Evolutionary conservation across 2,797 vertebrate genomes (phyloP).

Genomic region (Harpagifer antarcticus): DNA sequence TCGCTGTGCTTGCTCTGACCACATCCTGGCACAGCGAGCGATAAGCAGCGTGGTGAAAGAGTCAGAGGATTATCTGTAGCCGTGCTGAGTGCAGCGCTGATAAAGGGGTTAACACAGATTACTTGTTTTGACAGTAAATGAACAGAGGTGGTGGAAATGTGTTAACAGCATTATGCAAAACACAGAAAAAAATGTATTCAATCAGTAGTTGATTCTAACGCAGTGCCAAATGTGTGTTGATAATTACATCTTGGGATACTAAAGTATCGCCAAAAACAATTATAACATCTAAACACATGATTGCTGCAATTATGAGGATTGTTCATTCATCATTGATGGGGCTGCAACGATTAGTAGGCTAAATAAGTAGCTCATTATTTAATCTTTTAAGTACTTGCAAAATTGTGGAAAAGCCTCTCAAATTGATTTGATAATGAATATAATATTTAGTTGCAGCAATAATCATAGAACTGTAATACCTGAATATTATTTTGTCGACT

Average conservation of each 20-base stretch:
- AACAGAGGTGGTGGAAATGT: conserved; percentile 41
- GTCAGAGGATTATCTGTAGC: conserved; percentile 48
- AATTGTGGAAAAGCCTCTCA: no score
- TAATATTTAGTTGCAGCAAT: no score
- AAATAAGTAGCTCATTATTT: no score
- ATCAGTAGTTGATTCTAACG: conserved; percentile 4
- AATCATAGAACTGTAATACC: not conserved
- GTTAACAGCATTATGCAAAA: conserved; percentile 40
- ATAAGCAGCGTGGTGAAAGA: conserved; percentile 43
- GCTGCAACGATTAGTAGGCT: no score
- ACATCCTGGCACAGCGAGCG: conserved; percentile 22
- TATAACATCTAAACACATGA: not conserved
- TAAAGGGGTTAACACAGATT: conserved; percentile 53
- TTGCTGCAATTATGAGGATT: not conserved
- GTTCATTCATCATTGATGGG: not conserved
- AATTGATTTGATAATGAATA: no score
- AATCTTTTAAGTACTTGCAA: no score
- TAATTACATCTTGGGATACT: conserved; percentile 2
- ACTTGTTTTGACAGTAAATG: conserved; percentile 57
- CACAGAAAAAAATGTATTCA: conserved; percentile 24
- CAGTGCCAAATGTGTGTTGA: conserved; percentile 15
- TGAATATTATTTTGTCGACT: not conserved
- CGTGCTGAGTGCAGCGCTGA: conserved; percentile 43
- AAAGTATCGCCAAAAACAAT: conserved; percentile 5
- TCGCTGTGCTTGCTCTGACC: conserved; percentile 27